Conservation (phyloP, 2,797 vertebrate species). For the Lophotriccus pileatus region DNA sequence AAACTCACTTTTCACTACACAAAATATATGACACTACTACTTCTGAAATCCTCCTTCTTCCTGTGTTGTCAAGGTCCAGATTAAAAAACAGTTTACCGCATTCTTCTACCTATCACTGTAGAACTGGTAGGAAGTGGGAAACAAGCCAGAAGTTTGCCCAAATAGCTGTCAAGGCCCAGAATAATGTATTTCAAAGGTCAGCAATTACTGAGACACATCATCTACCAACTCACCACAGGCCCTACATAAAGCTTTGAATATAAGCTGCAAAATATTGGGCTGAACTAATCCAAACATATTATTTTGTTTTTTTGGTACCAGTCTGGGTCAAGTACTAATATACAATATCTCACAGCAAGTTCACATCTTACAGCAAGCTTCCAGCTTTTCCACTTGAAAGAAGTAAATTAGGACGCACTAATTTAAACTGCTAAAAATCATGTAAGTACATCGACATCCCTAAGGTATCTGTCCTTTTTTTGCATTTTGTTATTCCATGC, state of each 20-base stretch:
- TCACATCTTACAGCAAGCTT: not conserved
- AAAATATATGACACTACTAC: not conserved
- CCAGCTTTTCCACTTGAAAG: not conserved
- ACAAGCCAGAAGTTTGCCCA: not conserved
- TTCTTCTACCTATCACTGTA: not conserved
- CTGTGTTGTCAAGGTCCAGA: not conserved
- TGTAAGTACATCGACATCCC: not conserved
- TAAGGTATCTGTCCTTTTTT: not conserved
- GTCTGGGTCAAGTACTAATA: not conserved
- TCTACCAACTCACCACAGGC: fast-evolving
- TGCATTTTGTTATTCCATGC: not conserved
- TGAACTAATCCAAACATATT: not conserved
- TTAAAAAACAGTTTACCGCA: not conserved
- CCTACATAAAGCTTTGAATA: not conserved
- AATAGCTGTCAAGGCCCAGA: not conserved
- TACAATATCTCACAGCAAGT: not conserved
- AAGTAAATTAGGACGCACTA: not conserved
- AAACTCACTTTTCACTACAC: not conserved
- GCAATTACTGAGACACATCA: not conserved
- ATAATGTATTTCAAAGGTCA: not conserved
- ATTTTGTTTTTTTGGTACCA: not conserved
- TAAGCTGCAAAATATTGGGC: not conserved
- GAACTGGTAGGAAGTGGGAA: not conserved
- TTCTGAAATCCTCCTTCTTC: not conserved
- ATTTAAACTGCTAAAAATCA: not conserved